Evolutionary conservation across 2,113 vertebrate genomes (phyloP).

Genomic region (Grantiella picta): DNA sequence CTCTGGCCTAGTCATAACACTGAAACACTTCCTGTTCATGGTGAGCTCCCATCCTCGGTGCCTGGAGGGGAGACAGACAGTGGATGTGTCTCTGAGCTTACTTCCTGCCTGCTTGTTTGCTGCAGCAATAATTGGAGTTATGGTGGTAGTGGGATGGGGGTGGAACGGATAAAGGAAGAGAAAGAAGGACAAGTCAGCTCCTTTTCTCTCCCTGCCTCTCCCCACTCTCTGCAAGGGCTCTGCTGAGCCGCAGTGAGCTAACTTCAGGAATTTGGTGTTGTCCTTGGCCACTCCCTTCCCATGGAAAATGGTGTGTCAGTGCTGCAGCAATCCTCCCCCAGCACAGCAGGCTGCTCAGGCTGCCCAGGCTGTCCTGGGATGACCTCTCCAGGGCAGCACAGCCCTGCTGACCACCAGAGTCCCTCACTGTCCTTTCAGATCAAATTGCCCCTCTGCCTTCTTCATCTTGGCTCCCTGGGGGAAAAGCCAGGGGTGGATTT

Average conservation of each 20-base stretch:
- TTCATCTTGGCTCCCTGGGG: not conserved
- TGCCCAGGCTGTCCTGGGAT: not conserved
- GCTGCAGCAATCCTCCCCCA: not conserved
- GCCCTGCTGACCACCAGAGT: not conserved
- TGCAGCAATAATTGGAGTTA: not conserved
- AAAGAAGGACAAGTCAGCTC: rapidly evolving
- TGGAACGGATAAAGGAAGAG: not conserved
- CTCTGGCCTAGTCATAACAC: constrained; percentile 71
- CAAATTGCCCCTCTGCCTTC: not conserved
- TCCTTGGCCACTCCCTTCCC: not conserved
- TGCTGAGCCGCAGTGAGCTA: not conserved
- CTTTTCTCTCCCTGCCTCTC: not conserved
- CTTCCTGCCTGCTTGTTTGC: not conserved
- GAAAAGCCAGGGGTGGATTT: not conserved
- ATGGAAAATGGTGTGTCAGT: not conserved
- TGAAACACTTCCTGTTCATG: constrained; percentile 63
- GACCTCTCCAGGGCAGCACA: not conserved
- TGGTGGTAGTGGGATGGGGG: not conserved
- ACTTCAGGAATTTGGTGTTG: not conserved
- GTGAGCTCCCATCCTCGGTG: not conserved
- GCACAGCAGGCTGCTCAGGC: not conserved
- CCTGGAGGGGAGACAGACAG: not conserved
- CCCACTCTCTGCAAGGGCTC: not conserved
- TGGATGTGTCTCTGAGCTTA: not conserved
- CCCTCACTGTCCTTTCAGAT: not conserved